Percentiles rank a stretch among this genome's conserved stretches.
Evolutionary conservation across 2,888 invertebrate species (phyloP).

Genomic region (Spialia ferax): DNA sequence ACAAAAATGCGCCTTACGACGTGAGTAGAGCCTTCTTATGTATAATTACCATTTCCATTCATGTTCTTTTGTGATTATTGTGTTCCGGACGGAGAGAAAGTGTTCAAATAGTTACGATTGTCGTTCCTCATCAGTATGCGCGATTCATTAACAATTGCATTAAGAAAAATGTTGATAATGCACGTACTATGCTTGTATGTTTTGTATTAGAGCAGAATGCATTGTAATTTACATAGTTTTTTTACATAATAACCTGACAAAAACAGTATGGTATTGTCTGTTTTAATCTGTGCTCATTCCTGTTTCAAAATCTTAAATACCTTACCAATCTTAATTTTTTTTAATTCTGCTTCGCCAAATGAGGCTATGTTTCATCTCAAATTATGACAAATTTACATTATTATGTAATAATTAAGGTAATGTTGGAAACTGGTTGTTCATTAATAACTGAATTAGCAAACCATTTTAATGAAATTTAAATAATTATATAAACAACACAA

Average conservation of each 20-base stretch:
- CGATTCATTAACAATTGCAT: conserved; percentile 51
- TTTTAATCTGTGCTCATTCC: background rate
- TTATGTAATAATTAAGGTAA: conserved; percentile 15
- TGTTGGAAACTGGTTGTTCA: conserved; percentile 4
- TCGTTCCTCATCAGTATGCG: conserved; percentile 57
- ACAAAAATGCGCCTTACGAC: conserved; percentile 88
- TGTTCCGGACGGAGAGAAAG: conserved; percentile 52
- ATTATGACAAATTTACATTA: conserved; percentile 15
- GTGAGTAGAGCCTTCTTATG: conserved; percentile 79
- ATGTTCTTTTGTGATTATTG: conserved; percentile 48
- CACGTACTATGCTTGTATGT: conserved; percentile 18
- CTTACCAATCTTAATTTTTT: conserved; percentile 16
- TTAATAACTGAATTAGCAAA: conserved; percentile 9
- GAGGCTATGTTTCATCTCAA: background rate
- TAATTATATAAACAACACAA: conserved; percentile 3
- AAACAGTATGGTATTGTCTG: background rate
- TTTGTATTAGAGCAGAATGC: conserved; percentile 6
- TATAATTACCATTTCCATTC: conserved; percentile 59
- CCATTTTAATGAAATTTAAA: background rate
- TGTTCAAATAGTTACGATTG: conserved; percentile 39
- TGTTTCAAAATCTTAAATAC: background rate
- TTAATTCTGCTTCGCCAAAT: background rate
- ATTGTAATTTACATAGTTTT: conserved; percentile 5
- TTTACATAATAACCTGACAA: background rate
- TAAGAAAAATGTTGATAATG: conserved; percentile 41